Evolutionary conservation across 2,797 vertebrate species (phyloP), one percentile per base, ranked within the genome.

Genomic region (Chaenodraco wilsoni): DNA sequence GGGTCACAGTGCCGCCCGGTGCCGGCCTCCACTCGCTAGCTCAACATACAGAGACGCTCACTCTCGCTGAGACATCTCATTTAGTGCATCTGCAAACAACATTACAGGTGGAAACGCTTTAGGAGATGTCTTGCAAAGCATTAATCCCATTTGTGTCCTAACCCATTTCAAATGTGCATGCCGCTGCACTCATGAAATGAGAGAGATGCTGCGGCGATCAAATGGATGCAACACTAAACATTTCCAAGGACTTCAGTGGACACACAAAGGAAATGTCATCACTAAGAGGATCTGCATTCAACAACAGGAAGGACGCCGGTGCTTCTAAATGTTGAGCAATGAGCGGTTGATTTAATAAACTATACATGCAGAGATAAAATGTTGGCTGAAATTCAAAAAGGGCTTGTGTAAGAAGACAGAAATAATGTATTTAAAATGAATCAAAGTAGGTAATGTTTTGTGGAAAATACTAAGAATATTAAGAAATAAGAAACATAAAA

Each of bases 101-200:
- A 91, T 93, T 93, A 93, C 87, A 92, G 90, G 89, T 91, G 88
- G 90, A 92, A 89, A 92, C 81, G 81, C 90, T 89, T 89, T 76
- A 83, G 89, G 82, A 88, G 88, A 92, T 84, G 87, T 92, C 91
- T 88, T 60, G 84, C 86, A 87, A 27, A 90, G 85, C 88, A 91
- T 91, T 91, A 91, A 93, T 93, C 91, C 90, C 87, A 92, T 93
- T 93, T 92, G 89, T 76, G 89, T 91, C 90, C 82, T 71, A 84
- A 81, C 82, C 84, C 88, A 85, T 92, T 93, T 91, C 85, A 72
- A 87, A 91, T 76, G 88, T 86, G 86, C 88, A 82, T 88, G 71
- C 79, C 2, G 60, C 85, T 85, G 88, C 91, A 88, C 89, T 92
- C 86, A 89, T 92, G 87, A 87, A 82, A 93, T 93, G 87, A 91